These are phyloP conservation scores for Lerista edwardsae DNA, from an alignment of 2,797 vertebrate species.

Conservation along the genomic window DNA sequence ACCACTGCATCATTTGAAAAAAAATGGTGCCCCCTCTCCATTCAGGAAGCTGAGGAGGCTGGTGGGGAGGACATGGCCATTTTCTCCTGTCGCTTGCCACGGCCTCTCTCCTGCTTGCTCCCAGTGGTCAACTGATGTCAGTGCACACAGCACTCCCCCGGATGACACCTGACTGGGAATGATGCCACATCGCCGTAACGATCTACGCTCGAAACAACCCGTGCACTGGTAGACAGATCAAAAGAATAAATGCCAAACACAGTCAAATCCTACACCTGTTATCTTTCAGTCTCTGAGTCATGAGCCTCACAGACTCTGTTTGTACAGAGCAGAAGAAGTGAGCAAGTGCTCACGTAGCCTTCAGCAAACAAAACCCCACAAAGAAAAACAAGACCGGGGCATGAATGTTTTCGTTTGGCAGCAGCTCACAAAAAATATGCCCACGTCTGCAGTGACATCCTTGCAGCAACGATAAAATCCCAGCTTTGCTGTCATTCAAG, in stretches of 20 bases:
- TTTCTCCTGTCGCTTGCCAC: no score
- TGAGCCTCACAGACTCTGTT: background rate
- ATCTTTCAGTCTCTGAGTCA: background rate
- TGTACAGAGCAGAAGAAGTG: background rate
- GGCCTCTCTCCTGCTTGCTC: no score
- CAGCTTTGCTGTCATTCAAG: background rate
- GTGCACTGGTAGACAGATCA: background rate
- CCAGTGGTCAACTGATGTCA: no score
- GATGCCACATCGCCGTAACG: background rate
- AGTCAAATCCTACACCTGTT: background rate
- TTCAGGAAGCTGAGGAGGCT: no score
- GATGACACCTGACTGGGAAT: background rate
- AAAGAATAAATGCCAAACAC: conserved; percentile 2
- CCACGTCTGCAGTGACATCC: background rate
- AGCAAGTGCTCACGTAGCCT: background rate
- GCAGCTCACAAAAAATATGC: background rate
- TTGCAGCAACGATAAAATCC: background rate
- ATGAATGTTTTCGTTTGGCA: background rate
- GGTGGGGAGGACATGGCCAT: no score
- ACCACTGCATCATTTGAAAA: no score
- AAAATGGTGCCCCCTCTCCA: no score
- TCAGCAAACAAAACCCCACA: background rate
- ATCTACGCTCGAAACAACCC: background rate
- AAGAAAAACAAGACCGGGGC: conserved; percentile 30
- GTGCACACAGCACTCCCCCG: no score